phyloP scores from a whole-genome alignment of 2,888 invertebrate genomes.

The Zaprionus lineosus region DNA sequence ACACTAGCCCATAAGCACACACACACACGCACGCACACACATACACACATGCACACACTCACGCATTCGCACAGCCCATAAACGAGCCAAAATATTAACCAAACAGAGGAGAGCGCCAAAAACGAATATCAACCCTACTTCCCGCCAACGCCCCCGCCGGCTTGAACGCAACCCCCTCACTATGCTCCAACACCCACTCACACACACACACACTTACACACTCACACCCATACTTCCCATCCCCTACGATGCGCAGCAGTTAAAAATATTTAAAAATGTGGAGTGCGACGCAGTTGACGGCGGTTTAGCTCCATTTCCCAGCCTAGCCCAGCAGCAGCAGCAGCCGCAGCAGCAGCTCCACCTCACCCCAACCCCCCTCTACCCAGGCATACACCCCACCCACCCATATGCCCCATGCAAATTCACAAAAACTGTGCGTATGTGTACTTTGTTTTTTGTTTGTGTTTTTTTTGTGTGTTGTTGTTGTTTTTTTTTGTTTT shows the following conservation, averaged over 20 bases:
- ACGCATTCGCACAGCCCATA: conserved; percentile 44
- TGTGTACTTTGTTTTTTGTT: conserved; percentile 33
- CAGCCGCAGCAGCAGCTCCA: too few species aligned
- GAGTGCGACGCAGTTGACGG: conserved; percentile 55
- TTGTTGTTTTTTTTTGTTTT: too few species aligned
- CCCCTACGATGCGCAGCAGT: conserved; percentile 65
- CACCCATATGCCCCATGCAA: not conserved
- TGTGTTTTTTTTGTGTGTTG: conserved; percentile 14
- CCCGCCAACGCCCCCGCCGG: conserved; percentile 12
- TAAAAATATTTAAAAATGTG: conserved; percentile 75
- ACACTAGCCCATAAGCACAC: not conserved
- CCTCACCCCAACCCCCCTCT: not conserved
- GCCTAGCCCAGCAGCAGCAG: too few species aligned
- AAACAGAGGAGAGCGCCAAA: conserved; percentile 70
- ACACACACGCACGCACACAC: conserved; percentile 3
- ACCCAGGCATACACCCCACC: not conserved
- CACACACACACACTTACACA: not conserved
- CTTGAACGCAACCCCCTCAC: not conserved
- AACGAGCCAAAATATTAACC: conserved; percentile 68
- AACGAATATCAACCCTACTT: conserved; percentile 56
- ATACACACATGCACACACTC: conserved; percentile 14
- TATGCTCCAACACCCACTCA: not conserved
- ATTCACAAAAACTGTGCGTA: conserved; percentile 59
- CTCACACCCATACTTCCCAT: not conserved
- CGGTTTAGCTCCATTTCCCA: conserved; percentile 25